phyloP scores from a whole-genome alignment of 2,888 invertebrate species.

The Lycaena phlaeas region DNA sequence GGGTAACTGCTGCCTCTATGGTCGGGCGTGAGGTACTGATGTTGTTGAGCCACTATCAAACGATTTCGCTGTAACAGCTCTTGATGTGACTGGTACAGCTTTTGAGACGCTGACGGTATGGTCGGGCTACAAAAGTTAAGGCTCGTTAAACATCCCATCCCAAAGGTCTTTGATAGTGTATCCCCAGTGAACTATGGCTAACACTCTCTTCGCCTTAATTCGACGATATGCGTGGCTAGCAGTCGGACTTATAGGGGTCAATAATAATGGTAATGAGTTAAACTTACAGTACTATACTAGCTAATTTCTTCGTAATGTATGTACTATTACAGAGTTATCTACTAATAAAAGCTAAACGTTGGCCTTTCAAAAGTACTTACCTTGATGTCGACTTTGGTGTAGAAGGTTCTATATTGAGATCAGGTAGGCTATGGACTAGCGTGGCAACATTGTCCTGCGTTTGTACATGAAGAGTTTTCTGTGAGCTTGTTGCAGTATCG shows the following conservation, averaged over 20 bases:
- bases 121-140: slow-evolving; percentile 10
- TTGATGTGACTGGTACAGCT: slow-evolving; percentile 47
- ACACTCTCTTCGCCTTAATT: too few relatives aligned
- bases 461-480: slow-evolving; percentile 78
- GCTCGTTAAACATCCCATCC: background rate
- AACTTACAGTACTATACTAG: too few relatives aligned
- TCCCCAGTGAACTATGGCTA: too few relatives aligned
- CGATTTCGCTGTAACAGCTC: slow-evolving; percentile 51
- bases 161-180: too few relatives aligned
- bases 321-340: too few relatives aligned
- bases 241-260: too few relatives aligned
- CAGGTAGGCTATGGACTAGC: slow-evolving; percentile 86
- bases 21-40: slow-evolving; percentile 56
- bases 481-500: slow-evolving; percentile 16
- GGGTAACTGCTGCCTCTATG: slow-evolving; percentile 86
- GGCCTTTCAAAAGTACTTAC: slow-evolving; percentile 17
- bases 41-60: slow-evolving; percentile 29
- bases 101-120: slow-evolving; percentile 41
- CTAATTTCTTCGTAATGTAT: too few relatives aligned
- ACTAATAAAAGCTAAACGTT: too few relatives aligned
- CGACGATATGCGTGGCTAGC: too few relatives aligned
- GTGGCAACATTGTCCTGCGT: slow-evolving; percentile 72
- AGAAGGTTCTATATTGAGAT: slow-evolving; percentile 64
- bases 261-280: too few relatives aligned
- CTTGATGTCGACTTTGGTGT: slow-evolving; percentile 25